Conservation (phyloP, 2,797 vertebrate genomes). For the Bothrops alternatus region DNA sequence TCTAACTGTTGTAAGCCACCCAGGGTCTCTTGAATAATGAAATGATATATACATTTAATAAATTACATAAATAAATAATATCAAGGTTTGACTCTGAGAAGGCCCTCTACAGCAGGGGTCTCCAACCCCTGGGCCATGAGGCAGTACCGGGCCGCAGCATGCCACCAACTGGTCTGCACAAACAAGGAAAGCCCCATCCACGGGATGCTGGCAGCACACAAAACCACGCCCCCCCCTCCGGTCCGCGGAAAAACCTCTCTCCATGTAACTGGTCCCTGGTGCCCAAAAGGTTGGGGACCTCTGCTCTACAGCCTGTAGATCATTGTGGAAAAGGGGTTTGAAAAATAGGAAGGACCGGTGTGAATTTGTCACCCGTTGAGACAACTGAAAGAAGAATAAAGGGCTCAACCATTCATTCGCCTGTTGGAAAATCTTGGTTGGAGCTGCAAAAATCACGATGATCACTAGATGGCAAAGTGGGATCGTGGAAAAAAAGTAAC, state of each 20-base stretch:
- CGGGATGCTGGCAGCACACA: too few relatives aligned
- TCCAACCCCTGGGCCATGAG: too few relatives aligned
- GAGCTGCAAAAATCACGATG: neutral
- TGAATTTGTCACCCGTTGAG: neutral
- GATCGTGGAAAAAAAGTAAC: neutral
- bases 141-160: too few relatives aligned
- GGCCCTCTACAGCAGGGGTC: accelerated
- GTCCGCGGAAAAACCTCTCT: too few relatives aligned
- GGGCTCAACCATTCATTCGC: accelerated
- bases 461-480: too few relatives aligned
- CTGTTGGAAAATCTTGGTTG: neutral
- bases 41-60: neutral
- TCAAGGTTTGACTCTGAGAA: neutral
- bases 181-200: too few relatives aligned
- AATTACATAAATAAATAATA: neutral
- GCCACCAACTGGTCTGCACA: too few relatives aligned
- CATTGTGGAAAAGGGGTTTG: neutral
- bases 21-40: neutral
- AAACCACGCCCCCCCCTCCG: too few relatives aligned
- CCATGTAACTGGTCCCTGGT: too few relatives aligned
- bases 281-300: too few relatives aligned
- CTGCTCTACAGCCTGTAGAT: neutral
- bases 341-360: accelerated
- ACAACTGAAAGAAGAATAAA: neutral
- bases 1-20: conserved; percentile 57